Evolutionary conservation across 1,140 invertebrate species (phyloP).

Genomic region (Drosophila ohnishii): DNA sequence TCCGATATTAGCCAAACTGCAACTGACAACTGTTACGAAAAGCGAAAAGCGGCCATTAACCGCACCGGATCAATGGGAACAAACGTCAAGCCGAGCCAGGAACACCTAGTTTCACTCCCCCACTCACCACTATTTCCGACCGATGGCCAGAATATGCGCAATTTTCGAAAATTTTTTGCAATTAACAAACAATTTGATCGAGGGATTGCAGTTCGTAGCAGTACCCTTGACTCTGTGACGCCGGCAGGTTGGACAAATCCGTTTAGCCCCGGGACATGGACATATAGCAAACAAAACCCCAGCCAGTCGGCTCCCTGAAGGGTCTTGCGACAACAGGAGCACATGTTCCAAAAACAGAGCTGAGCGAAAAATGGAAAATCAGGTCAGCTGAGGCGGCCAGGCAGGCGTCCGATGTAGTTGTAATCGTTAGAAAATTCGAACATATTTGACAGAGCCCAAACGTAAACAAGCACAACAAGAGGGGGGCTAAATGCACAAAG

Average conservation of each 20-base stretch:
- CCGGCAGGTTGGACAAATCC: constrained; percentile 77
- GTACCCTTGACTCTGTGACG: constrained; percentile 45
- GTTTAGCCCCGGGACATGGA: constrained; percentile 55
- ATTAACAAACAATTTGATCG: constrained; percentile 77
- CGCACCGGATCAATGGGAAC: constrained; percentile 33
- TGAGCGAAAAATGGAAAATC: constrained; percentile 73
- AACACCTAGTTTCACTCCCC: constrained; percentile 19
- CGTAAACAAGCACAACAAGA: constrained; percentile 62
- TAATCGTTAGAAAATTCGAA: constrained; percentile 81
- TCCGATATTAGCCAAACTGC: constrained; percentile 61
- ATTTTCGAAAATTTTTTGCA: constrained; percentile 66
- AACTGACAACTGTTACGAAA: constrained; percentile 69
- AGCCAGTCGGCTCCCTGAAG: constrained; percentile 32
- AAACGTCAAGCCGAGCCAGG: not conserved
- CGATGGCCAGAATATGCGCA: constrained; percentile 41
- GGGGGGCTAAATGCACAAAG: constrained; percentile 3
- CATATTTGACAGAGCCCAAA: constrained; percentile 81
- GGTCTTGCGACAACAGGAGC: constrained; percentile 58
- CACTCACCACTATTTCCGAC: constrained; percentile 12
- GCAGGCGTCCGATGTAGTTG: constrained; percentile 61
- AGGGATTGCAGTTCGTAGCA: constrained; percentile 26
- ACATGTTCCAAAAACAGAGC: constrained; percentile 60
- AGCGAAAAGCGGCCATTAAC: constrained; percentile 37
- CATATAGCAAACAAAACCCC: constrained; percentile 30
- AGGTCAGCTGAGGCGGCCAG: constrained; percentile 52